phyloP scores from a whole-genome alignment of 2,113 vertebrate species.

The Phainopepla nitens region DNA sequence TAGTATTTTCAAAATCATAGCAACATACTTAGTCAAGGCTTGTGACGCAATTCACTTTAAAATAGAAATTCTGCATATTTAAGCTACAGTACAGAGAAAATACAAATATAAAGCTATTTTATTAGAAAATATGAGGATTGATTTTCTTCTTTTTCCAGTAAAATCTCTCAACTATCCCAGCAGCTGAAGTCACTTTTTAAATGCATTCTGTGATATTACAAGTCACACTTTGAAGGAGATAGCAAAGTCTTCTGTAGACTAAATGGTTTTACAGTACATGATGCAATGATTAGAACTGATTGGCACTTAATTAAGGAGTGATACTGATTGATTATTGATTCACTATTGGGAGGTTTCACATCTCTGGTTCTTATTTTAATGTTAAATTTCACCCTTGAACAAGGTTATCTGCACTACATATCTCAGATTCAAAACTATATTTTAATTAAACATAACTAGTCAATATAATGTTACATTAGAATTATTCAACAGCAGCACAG shows the following conservation, averaged over 20 bases:
- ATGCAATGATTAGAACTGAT: not conserved
- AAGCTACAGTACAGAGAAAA: not conserved
- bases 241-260: not conserved
- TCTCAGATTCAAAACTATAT: not conserved
- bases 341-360: not conserved
- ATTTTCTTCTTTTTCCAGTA: not conserved
- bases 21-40: not conserved
- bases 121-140: not conserved
- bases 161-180: not conserved
- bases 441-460: not conserved
- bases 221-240: not conserved
- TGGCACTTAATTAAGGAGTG: not conserved
- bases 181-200: not conserved
- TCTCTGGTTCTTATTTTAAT: not conserved
- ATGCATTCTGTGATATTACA: not conserved
- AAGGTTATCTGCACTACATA: not conserved
- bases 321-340: conserved; percentile 39
- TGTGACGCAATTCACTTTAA: not conserved
- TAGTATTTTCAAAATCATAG: not conserved
- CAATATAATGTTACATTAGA: not conserved
- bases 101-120: not conserved
- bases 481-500: not conserved
- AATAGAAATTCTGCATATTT: not conserved
- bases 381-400: not conserved
- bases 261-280: not conserved